Evolutionary conservation across 2,113 vertebrate genomes (phyloP).

Genomic region (Riparia riparia): DNA sequence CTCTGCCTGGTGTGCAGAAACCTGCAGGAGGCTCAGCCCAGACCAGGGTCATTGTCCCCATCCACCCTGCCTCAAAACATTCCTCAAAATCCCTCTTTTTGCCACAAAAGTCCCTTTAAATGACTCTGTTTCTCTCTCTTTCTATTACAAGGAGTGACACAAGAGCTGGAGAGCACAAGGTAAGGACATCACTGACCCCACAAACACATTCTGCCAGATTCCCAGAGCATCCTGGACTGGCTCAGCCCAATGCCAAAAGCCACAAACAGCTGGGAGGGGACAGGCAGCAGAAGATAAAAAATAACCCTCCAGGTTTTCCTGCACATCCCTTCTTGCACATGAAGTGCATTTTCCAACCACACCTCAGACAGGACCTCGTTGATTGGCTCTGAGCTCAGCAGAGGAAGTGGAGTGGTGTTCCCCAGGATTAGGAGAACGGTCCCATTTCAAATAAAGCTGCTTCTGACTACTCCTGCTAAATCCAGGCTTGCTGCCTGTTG

Average conservation of each 20-base stretch:
- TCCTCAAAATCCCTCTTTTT: neutral
- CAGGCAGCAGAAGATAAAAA: neutral
- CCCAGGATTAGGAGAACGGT: neutral
- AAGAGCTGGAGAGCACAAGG: neutral
- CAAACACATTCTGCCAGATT: neutral
- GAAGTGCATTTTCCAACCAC: neutral
- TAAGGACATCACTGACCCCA: neutral
- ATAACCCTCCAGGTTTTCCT: accelerated
- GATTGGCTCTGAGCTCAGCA: neutral
- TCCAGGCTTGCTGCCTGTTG: neutral
- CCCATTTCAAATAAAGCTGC: neutral
- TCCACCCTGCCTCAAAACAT: neutral
- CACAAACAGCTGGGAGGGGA: neutral
- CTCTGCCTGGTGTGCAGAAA: neutral
- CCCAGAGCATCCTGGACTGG: neutral
- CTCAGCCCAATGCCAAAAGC: neutral
- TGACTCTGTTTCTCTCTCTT: neutral
- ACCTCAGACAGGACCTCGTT: neutral
- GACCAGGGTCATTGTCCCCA: neutral
- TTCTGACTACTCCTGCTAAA: neutral
- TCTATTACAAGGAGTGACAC: neutral
- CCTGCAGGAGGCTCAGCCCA: neutral
- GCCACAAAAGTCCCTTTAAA: neutral
- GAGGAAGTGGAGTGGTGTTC: neutral
- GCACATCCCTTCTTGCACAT: neutral